These are phyloP conservation scores for Drosophila stalkeri DNA, from an alignment of 2,888 invertebrate genomes.

Conservation along the genomic window DNA sequence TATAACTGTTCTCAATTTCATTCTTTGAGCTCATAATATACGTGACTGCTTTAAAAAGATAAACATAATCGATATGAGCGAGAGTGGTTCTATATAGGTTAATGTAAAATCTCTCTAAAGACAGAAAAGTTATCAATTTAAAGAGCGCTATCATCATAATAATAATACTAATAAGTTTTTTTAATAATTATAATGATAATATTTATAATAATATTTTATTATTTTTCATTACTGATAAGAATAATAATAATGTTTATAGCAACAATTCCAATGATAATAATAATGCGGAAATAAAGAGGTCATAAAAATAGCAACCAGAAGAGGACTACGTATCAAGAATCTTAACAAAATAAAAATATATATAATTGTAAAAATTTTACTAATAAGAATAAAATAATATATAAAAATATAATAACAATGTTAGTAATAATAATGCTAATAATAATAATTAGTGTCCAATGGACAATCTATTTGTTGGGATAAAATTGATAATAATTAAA, in stretches of 20 bases:
- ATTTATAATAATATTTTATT: too few species aligned
- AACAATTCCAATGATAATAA: too few species aligned
- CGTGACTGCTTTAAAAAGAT: conserved; percentile 4
- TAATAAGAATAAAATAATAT: too few species aligned
- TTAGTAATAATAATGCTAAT: background rate
- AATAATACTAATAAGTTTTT: background rate
- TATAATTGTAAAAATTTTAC: too few species aligned
- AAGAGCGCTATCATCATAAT: background rate
- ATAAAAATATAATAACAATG: too few species aligned
- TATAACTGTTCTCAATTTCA: conserved; percentile 49
- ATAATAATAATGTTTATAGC: background rate
- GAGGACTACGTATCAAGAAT: too few species aligned
- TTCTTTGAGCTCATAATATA: conserved; percentile 40
- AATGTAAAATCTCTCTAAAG: background rate
- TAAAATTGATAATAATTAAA: background rate
- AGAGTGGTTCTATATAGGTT: background rate
- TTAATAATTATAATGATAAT: background rate
- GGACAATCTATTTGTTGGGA: background rate
- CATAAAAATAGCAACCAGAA: too few species aligned
- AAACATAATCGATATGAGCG: conserved; percentile 5
- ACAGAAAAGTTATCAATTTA: background rate
- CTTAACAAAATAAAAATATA: too few species aligned
- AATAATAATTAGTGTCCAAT: too few species aligned
- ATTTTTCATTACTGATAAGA: too few species aligned
- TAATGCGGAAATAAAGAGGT: too few species aligned